These are phyloP conservation scores for Koerneria pararmatus DNA, from an alignment of 2,888 invertebrate genomes.

Conservation along the genomic window DNA sequence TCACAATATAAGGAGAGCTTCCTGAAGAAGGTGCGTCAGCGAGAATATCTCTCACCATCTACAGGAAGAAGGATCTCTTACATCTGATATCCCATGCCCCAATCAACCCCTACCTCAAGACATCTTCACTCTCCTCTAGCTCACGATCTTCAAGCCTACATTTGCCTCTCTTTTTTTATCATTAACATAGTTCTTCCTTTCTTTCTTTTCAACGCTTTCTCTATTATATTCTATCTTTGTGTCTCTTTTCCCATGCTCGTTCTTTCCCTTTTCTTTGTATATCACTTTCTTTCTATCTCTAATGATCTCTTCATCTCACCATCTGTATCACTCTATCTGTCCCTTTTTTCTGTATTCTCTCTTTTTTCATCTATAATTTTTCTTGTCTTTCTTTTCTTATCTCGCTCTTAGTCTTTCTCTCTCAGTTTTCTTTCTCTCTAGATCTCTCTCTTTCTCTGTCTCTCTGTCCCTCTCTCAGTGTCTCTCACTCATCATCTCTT, in stretches of 20 bases:
- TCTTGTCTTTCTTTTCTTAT: neutral
- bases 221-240: no score
- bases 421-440: neutral
- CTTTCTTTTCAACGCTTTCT: no score
- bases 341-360: neutral
- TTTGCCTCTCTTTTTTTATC: no score
- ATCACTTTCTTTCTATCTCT: neutral
- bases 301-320: neutral
- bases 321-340: neutral
- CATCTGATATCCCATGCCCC: no score
- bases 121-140: no score
- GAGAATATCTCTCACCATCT: no score
- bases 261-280: conserved; percentile 2
- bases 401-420: neutral
- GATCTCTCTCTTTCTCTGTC: neutral
- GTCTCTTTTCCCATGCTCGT: neutral
- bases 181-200: no score
- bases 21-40: no score
- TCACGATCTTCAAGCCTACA: no score
- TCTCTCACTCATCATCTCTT: conserved; percentile 12
- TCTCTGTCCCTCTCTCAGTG: conserved; percentile 3
- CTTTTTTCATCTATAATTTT: neutral
- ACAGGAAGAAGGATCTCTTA: no score
- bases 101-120: no score
- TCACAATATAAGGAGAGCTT: no score